Conservation (phyloP, 1,140 invertebrate species). For the Procambarus clarkii region DNA sequence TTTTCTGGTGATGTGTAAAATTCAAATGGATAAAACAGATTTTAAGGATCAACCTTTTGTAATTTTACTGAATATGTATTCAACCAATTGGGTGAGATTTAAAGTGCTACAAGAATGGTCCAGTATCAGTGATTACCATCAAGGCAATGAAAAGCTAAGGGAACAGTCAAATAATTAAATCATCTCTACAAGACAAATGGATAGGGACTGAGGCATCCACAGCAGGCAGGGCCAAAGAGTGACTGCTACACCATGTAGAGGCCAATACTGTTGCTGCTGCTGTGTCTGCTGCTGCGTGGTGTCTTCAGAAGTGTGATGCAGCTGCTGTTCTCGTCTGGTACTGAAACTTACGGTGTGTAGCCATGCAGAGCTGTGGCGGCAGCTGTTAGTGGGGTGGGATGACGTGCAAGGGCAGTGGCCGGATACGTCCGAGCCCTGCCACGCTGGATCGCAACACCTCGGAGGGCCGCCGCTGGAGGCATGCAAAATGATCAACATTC, state of each 20-base stretch:
- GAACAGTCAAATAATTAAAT: slow-evolving; percentile 3
- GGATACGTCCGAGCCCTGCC: slow-evolving; percentile 83
- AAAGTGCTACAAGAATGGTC: slow-evolving; percentile 25
- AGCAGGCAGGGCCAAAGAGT: slow-evolving; percentile 58
- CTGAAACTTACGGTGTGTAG: slow-evolving; percentile 87
- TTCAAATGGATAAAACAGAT: too few species aligned
- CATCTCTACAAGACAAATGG: slow-evolving; percentile 38
- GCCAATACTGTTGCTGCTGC: slow-evolving; percentile 36
- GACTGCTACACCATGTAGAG: slow-evolving; percentile 50
- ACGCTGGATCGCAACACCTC: slow-evolving; percentile 84
- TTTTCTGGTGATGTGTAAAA: slow-evolving; percentile 15
- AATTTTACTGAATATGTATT: neutral
- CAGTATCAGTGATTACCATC: slow-evolving; percentile 2
- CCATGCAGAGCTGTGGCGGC: slow-evolving; percentile 85
- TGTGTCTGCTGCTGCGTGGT: slow-evolving; percentile 53
- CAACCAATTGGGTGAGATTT: slow-evolving; percentile 1
- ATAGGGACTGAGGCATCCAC: slow-evolving; percentile 54
- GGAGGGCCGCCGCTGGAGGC: slow-evolving; percentile 81
- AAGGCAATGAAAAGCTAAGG: slow-evolving; percentile 24
- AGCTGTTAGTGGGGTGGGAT: slow-evolving; percentile 83
- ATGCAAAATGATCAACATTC: slow-evolving; percentile 74
- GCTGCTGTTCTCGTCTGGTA: slow-evolving; percentile 68
- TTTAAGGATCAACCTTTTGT: neutral
- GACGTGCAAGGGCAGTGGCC: slow-evolving; percentile 83
- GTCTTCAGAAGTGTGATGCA: slow-evolving; percentile 62